Percentiles rank a stretch among this genome's conserved stretches.
phyloP scores from a whole-genome alignment of 1,140 invertebrate species.

The Bilobella aurantiaca region DNA sequence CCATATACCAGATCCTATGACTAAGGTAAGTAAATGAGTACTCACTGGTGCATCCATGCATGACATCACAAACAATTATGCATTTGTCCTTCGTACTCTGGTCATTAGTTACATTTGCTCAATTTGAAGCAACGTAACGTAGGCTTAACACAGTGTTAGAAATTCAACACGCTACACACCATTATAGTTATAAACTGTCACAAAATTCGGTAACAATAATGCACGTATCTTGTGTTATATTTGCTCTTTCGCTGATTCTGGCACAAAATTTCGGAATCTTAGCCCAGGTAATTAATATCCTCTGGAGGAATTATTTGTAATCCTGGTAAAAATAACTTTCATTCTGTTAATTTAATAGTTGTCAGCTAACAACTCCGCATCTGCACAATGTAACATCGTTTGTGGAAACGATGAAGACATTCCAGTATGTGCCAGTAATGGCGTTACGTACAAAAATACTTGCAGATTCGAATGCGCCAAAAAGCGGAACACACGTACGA shows the following conservation, averaged over 20 bases:
- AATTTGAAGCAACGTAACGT: background rate
- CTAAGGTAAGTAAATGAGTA: too few relatives aligned
- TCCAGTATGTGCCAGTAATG: background rate
- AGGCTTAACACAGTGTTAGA: too few relatives aligned
- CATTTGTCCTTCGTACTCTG: background rate
- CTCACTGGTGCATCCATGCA: background rate
- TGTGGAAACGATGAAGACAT: background rate
- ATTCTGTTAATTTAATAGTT: too few relatives aligned
- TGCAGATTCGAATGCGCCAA: conserved; percentile 1
- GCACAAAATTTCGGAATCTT: background rate
- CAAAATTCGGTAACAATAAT: too few relatives aligned
- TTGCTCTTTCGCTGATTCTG: background rate
- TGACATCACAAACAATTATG: background rate
- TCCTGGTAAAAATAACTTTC: background rate
- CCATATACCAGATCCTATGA: background rate
- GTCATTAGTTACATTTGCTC: background rate
- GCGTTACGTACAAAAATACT: background rate
- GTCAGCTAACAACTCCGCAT: background rate
- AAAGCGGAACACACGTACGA: background rate
- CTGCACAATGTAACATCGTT: background rate
- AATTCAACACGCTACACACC: too few relatives aligned
- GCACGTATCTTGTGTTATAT: too few relatives aligned
- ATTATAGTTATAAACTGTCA: too few relatives aligned
- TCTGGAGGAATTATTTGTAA: background rate
- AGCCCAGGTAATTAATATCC: too few relatives aligned